phyloP scores from a whole-genome alignment of 2,797 vertebrate species.

The Phataginus tricuspis region DNA sequence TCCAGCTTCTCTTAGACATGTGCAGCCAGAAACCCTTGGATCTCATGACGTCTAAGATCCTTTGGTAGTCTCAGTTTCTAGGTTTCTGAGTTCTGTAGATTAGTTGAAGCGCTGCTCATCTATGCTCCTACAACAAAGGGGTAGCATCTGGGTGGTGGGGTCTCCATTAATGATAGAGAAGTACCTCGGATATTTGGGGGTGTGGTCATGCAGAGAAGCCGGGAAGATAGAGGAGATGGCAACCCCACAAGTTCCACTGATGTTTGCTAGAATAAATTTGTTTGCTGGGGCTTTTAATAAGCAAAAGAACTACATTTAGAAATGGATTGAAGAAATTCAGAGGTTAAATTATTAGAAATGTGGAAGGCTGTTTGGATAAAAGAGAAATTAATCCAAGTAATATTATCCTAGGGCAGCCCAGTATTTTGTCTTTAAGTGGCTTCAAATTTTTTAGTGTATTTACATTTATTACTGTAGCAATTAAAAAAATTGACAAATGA shows the following conservation, averaged over 20 bases:
- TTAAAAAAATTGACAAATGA: slow-evolving; percentile 3
- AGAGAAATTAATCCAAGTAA: slow-evolving; percentile 51
- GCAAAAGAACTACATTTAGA: slow-evolving; percentile 48
- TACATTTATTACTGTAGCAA: background rate
- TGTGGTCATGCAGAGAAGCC: background rate
- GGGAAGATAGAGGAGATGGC: background rate
- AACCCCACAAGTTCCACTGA: background rate
- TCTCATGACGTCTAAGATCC: background rate
- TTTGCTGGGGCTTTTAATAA: slow-evolving; percentile 42
- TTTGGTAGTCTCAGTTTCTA: background rate
- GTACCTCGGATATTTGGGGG: background rate
- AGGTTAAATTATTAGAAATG: slow-evolving; percentile 55
- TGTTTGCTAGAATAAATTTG: background rate
- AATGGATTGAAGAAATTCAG: slow-evolving; percentile 52
- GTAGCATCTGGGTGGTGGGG: background rate
- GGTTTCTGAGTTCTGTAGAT: slow-evolving; percentile 5
- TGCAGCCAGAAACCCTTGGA: background rate
- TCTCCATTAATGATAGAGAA: background rate
- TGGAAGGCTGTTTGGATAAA: slow-evolving; percentile 55
- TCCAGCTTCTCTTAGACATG: background rate
- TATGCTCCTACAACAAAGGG: background rate
- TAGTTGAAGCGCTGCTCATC: background rate
- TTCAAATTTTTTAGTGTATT: slow-evolving; percentile 51
- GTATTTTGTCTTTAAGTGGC: slow-evolving; percentile 30
- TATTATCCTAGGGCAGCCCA: background rate